These are phyloP conservation scores for Didymodactylos carnosus DNA, from an alignment of 2,888 invertebrate genomes.

Conservation along the genomic window DNA sequence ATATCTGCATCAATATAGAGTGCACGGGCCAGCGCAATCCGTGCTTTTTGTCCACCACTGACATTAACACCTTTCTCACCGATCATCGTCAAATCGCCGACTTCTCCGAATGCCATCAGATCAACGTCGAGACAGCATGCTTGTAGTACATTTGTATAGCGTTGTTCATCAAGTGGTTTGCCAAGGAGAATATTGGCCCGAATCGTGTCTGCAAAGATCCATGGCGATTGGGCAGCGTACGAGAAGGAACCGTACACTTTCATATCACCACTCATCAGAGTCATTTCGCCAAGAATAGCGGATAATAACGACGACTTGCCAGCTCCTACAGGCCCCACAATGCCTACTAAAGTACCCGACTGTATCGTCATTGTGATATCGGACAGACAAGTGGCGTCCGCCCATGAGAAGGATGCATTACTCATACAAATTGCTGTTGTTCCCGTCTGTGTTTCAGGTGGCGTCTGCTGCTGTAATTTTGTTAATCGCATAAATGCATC, in stretches of 20 bases:
- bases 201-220: conserved; percentile 54
- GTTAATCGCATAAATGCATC: background rate
- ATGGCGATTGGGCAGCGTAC: conserved; percentile 59
- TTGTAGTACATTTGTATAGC: conserved; percentile 41
- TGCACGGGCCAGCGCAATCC: conserved; percentile 51
- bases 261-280: conserved; percentile 40
- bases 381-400: conserved; percentile 17
- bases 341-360: conserved; percentile 44
- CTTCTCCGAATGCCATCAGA: conserved; percentile 37
- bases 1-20: conserved; percentile 59
- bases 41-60: conserved; percentile 67
- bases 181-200: conserved; percentile 83
- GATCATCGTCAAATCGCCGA: conserved; percentile 59
- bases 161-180: conserved; percentile 41
- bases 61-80: conserved; percentile 66
- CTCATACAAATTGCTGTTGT: background rate
- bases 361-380: conserved; percentile 28
- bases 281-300: conserved; percentile 52
- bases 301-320: conserved; percentile 48
- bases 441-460: background rate
- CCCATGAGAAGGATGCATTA: background rate
- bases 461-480: background rate
- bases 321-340: conserved; percentile 69
- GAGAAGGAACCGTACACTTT: conserved; percentile 43
- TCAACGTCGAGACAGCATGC: conserved; percentile 43